Percentiles rank a stretch among this genome's conserved stretches.
phyloP scores from a whole-genome alignment of 2,797 vertebrate species.

The Megalops cyprinoides region DNA sequence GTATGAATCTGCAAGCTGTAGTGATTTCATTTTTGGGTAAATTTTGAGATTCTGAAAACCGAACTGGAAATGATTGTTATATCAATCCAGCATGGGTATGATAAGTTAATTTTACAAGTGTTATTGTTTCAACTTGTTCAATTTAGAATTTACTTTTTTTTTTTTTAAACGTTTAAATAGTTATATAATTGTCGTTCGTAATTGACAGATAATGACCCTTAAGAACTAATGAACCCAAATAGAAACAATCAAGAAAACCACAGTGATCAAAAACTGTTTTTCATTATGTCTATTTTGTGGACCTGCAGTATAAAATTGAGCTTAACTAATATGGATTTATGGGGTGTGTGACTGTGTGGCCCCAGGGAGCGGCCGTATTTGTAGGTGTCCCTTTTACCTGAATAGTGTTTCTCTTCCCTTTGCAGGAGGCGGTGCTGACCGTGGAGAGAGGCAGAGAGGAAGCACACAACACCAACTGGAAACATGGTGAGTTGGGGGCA shows the following conservation, averaged over 20 bases:
- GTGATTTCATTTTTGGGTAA: too few species aligned
- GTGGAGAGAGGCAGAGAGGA: slow-evolving; percentile 59
- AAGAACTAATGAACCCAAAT: too few species aligned
- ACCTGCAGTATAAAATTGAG: not conserved
- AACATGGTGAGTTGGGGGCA: slow-evolving; percentile 70
- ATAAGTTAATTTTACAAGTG: too few species aligned
- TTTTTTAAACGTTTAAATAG: not conserved
- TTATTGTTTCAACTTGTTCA: not conserved
- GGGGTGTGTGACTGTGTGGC: not conserved
- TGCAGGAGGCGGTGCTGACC: slow-evolving; percentile 41
- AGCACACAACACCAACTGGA: slow-evolving; percentile 58
- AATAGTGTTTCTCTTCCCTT: not conserved
- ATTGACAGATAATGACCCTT: too few species aligned
- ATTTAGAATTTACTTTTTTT: not conserved
- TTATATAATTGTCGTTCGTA: not conserved
- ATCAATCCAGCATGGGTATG: too few species aligned
- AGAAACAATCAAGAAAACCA: not conserved
- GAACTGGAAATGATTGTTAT: too few species aligned
- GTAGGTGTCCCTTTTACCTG: slow-evolving; percentile 12
- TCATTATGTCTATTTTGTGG: not conserved
- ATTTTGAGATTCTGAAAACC: too few species aligned
- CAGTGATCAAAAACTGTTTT: not conserved
- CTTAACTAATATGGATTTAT: not conserved
- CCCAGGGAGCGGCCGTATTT: not conserved
- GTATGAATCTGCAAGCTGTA: too few species aligned